Conservation (phyloP, 2,888 invertebrate genomes). For the Steinernema hermaphroditum region DNA sequence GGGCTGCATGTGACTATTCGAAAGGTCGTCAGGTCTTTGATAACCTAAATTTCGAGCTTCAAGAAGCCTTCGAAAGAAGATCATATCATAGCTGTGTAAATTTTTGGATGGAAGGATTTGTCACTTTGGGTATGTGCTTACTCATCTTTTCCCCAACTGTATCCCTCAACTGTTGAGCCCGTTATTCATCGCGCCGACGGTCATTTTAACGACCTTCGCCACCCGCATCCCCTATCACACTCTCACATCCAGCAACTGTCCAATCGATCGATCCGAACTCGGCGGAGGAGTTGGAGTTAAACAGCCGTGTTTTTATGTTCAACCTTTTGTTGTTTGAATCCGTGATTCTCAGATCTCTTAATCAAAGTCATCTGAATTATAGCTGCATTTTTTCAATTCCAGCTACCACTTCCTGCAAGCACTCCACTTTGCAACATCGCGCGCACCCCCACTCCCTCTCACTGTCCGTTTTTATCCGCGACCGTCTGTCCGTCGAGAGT, state of each 20-base stretch:
- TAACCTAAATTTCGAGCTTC: too few species aligned
- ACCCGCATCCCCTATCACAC: background rate
- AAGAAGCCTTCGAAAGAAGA: too few species aligned
- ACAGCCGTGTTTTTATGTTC: too few species aligned
- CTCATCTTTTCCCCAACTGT: background rate
- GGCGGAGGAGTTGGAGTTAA: too few species aligned
- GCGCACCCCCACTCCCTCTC: background rate
- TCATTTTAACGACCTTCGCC: slow-evolving; percentile 12
- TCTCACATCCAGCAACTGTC: background rate
- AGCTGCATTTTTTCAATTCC: too few species aligned
- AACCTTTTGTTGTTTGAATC: background rate
- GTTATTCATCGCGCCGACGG: background rate
- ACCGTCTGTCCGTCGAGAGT: background rate
- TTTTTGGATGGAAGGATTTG: too few species aligned
- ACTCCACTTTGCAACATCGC: background rate
- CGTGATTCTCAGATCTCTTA: background rate
- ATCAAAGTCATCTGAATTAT: background rate
- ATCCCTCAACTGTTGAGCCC: background rate
- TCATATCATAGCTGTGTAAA: too few species aligned
- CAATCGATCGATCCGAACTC: background rate
- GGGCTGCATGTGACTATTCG: too few species aligned
- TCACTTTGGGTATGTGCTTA: too few species aligned
- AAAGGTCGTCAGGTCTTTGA: too few species aligned
- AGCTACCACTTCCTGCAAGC: too few species aligned
- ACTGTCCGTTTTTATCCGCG: background rate